phyloP scores from a whole-genome alignment of 2,113 vertebrate species.

The Perca fluviatilis region DNA sequence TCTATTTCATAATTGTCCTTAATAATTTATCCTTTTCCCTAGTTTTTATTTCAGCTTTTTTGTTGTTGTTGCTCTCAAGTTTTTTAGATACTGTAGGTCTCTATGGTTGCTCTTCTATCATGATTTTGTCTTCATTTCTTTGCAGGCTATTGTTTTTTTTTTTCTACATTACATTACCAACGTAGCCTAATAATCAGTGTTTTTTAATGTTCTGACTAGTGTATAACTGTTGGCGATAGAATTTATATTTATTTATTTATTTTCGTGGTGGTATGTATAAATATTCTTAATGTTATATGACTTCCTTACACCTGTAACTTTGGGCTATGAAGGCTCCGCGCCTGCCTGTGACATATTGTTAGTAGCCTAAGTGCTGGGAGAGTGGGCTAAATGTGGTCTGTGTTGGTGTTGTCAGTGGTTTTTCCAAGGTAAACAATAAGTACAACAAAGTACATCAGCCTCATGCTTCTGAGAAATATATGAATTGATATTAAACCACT shows the following conservation, averaged over 20 bases:
- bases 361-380: conserved; percentile 50
- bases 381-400: conserved; percentile 33
- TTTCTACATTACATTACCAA: conserved; percentile 68
- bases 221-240: conserved; percentile 71
- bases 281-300: conserved; percentile 73
- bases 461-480: not conserved
- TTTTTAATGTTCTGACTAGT: conserved; percentile 78
- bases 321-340: conserved; percentile 43
- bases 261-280: conserved; percentile 74
- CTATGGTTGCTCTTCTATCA: not conserved
- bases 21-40: not conserved
- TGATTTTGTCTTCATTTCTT: conserved; percentile 25
- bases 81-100: not conserved
- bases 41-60: not conserved
- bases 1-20: not conserved
- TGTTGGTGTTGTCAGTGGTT: conserved; percentile 45
- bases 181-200: conserved; percentile 78
- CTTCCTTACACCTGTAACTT: conserved; percentile 57
- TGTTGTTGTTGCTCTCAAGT: not conserved
- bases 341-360: conserved; percentile 46
- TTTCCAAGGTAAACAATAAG: conserved; percentile 23
- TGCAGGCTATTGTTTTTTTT: conserved; percentile 23
- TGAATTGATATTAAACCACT: not conserved
- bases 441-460: not conserved
- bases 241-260: conserved; percentile 78